Evolutionary conservation across 1,140 invertebrate genomes (phyloP).

Genomic region (Belonocnema kinseyi): DNA sequence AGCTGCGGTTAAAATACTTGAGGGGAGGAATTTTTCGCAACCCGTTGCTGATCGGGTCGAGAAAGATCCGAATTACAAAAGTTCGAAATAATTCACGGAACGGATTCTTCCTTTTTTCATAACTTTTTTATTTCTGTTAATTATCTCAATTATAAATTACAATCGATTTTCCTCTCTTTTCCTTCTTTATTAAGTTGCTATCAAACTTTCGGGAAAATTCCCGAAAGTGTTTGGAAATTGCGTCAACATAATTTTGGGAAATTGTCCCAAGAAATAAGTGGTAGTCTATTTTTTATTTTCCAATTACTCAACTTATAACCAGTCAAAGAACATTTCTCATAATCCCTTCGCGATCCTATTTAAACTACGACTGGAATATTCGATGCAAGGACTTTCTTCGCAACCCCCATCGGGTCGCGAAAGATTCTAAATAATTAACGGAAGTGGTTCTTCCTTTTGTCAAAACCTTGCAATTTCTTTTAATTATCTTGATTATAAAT

Average conservation of each 20-base stretch:
- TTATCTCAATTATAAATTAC: constrained; percentile 47
- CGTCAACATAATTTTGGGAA: too few species aligned
- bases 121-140: constrained; percentile 44
- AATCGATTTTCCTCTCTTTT: constrained; percentile 47
- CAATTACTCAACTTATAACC: too few species aligned
- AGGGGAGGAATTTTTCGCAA: not conserved
- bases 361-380: too few species aligned
- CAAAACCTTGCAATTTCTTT: constrained; percentile 38
- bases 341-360: too few species aligned
- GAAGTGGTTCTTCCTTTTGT: not conserved
- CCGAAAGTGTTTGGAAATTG: too few species aligned
- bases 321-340: too few species aligned
- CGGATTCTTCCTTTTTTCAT: not conserved
- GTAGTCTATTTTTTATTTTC: too few species aligned
- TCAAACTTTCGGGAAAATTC: too few species aligned
- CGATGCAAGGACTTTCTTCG: not conserved
- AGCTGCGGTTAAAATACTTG: too few species aligned
- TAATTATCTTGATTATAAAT: constrained; percentile 49
- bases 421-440: constrained; percentile 13
- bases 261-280: too few species aligned
- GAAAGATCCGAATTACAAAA: not conserved
- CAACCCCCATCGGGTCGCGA: not conserved
- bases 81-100: not conserved
- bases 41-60: not conserved
- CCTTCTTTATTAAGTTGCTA: constrained; percentile 40